Evolutionary conservation across 2,113 vertebrate species (phyloP).

Genomic region (Mesitornis unicolor): DNA sequence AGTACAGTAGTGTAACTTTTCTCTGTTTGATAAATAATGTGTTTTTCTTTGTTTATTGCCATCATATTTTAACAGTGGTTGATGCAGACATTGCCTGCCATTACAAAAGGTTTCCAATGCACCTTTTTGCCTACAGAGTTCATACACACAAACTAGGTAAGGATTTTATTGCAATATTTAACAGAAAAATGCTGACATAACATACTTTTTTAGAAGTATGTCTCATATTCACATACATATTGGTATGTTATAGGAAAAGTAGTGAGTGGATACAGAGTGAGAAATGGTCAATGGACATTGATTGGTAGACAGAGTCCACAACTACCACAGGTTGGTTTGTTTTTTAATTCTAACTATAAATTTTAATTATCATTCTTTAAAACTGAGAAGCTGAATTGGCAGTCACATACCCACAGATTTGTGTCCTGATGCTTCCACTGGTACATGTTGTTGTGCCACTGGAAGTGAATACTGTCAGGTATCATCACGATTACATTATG

Average conservation of each 20-base stretch:
- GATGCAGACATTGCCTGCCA: conserved; percentile 91
- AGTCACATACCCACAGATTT: background rate
- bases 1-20: background rate
- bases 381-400: background rate
- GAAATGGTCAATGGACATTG: conserved; percentile 87
- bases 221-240: background rate
- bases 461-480: background rate
- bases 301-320: conserved; percentile 96
- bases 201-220: background rate
- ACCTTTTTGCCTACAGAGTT: conserved; percentile 95
- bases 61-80: conserved; percentile 76
- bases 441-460: background rate
- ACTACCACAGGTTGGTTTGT: conserved; percentile 86
- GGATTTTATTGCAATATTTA: conserved; percentile 13
- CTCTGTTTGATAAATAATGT: background rate
- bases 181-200: background rate
- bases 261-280: conserved; percentile 93
- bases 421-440: background rate
- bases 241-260: conserved; percentile 85
- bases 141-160: conserved; percentile 94
- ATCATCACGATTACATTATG: background rate
- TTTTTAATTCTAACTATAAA: background rate
- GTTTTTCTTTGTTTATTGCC: background rate
- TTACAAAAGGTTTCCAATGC: conserved; percentile 88
- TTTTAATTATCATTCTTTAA: background rate